Conservation (phyloP, 2,797 vertebrate species). For the Lerista edwardsae region DNA sequence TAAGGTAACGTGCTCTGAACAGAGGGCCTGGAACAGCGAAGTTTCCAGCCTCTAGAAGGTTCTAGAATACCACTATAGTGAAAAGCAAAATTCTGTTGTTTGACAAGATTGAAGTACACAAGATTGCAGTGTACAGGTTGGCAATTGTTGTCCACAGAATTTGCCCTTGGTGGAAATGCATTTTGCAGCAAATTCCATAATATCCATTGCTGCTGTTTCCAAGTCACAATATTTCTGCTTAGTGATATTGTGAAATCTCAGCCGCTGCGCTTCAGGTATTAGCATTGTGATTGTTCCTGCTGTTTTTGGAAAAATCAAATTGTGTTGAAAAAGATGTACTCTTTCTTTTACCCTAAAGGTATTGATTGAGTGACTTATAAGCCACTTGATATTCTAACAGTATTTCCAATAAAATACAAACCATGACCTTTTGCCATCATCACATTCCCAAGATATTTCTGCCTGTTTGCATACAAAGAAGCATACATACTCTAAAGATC, state of each 20-base stretch:
- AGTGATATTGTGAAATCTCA: slow-evolving; percentile 3
- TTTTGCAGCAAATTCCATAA: neutral
- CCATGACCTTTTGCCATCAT: slow-evolving; percentile 62
- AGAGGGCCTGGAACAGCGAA: no score
- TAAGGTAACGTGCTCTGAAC: no score
- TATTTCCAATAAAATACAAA: slow-evolving; percentile 67
- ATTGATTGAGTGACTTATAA: slow-evolving; percentile 64
- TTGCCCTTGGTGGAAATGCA: neutral
- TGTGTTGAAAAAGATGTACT: slow-evolving; percentile 51
- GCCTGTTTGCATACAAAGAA: slow-evolving; percentile 50
- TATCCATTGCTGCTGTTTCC: neutral
- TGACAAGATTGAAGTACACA: no score
- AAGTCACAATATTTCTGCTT: neutral
- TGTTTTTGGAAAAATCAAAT: slow-evolving; percentile 38
- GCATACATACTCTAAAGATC: slow-evolving; percentile 46
- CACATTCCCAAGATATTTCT: slow-evolving; percentile 54
- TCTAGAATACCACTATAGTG: neutral
- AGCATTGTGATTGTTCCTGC: neutral
- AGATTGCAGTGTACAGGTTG: neutral
- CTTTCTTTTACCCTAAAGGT: slow-evolving; percentile 57
- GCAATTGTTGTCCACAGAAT: neutral
- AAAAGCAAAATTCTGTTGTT: neutral
- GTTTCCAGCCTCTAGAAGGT: no score
- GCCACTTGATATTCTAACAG: slow-evolving; percentile 62
- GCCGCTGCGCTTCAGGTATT: slow-evolving; percentile 51